These are phyloP conservation scores for Zosterops pallidus DNA, from an alignment of 2,113 vertebrate genomes.

Conservation along the genomic window DNA sequence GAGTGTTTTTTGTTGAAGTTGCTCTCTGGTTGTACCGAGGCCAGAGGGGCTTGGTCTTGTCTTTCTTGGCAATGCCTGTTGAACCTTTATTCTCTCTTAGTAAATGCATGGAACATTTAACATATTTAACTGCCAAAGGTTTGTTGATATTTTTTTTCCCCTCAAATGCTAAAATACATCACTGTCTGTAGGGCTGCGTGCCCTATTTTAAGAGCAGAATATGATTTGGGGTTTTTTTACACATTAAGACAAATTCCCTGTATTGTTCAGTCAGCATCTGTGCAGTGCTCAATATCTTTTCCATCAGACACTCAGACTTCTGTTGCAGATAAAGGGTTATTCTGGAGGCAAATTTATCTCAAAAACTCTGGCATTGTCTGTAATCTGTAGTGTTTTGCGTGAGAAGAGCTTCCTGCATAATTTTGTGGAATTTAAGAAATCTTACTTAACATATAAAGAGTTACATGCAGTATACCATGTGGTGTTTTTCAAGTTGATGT, in stretches of 20 bases:
- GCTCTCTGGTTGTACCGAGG: neutral
- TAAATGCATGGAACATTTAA: neutral
- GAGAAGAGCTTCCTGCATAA: neutral
- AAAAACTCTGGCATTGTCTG: neutral
- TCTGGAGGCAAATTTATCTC: neutral
- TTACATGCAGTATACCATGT: neutral
- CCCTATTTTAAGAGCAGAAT: neutral
- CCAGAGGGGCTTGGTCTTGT: neutral
- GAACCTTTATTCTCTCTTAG: neutral
- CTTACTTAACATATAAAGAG: neutral
- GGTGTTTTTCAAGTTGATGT: neutral
- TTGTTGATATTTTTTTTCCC: rapidly evolving
- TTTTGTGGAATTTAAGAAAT: neutral
- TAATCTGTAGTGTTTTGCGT: neutral
- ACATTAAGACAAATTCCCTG: neutral
- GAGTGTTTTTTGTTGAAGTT: neutral
- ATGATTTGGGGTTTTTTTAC: neutral
- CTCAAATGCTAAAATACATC: neutral
- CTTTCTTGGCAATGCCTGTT: neutral
- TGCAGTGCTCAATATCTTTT: neutral
- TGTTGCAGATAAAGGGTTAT: neutral
- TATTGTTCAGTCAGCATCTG: neutral
- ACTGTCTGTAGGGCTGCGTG: neutral
- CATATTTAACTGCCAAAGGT: neutral
- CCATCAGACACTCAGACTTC: neutral